Conservation (phyloP, 2,113 vertebrate species). For the Odontesthes bonariensis region DNA sequence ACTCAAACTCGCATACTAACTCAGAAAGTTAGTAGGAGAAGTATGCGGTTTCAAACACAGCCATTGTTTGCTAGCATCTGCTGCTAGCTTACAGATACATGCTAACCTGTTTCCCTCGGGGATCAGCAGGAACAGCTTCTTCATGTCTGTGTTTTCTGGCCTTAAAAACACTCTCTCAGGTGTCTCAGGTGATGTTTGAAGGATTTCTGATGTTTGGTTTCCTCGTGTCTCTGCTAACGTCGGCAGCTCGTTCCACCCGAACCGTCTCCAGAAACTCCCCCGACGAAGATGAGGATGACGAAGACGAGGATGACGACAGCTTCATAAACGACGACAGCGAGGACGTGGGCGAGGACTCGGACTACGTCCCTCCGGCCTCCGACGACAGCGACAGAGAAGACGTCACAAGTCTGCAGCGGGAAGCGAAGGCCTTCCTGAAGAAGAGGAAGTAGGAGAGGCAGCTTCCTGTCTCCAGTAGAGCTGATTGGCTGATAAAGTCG, state of each 20-base stretch:
- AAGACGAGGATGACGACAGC: slow-evolving; percentile 70
- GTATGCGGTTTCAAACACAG: no score
- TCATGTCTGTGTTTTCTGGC: no score
- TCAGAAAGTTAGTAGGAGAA: no score
- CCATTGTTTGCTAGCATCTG: no score
- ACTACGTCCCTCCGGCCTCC: slow-evolving; percentile 70
- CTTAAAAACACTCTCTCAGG: no score
- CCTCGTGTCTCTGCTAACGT: neutral
- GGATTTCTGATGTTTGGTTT: neutral
- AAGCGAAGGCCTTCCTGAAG: slow-evolving; percentile 65
- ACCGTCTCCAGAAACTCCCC: neutral
- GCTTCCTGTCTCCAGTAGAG: neutral
- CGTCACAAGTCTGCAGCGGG: slow-evolving; percentile 58
- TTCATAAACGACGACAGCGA: slow-evolving; percentile 80
- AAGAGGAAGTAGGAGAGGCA: slow-evolving; percentile 51
- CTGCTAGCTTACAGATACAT: no score
- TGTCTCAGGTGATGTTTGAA: no score
- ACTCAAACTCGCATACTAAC: no score
- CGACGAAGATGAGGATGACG: slow-evolving; percentile 51
- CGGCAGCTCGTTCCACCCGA: slow-evolving; percentile 31
- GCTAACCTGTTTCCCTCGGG: no score
- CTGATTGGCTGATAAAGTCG: no score
- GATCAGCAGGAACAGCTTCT: no score
- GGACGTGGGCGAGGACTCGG: slow-evolving; percentile 66
- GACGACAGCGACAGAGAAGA: slow-evolving; percentile 71